A percentile compares a stretch with the other conserved stretches of the same genome.
These are phyloP conservation scores for Petaurus breviceps DNA, from an alignment of 2,113 vertebrate species.

Conservation along the genomic window DNA sequence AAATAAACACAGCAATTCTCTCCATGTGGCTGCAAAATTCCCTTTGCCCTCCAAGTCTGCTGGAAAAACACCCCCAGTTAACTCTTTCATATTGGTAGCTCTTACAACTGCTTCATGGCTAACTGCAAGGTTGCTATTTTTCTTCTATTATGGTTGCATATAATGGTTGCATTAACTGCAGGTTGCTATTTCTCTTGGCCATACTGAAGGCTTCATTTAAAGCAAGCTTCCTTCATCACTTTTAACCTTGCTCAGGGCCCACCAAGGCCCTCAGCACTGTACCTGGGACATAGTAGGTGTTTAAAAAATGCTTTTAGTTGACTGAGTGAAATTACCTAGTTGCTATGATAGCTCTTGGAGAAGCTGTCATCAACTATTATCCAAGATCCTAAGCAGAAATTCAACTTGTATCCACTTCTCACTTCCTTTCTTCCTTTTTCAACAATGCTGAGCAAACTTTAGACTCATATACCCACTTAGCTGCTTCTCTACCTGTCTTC, in stretches of 20 bases:
- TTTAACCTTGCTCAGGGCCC: not conserved
- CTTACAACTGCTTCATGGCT: not conserved
- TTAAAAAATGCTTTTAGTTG: not conserved
- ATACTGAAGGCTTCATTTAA: not conserved
- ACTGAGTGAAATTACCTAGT: not conserved
- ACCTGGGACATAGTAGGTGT: not conserved
- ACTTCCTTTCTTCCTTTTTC: not conserved
- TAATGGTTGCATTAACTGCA: not conserved
- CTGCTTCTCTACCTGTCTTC: not conserved
- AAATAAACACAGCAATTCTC: too few relatives aligned
- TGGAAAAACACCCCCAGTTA: too few relatives aligned
- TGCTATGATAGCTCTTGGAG: not conserved
- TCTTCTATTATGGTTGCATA: not conserved
- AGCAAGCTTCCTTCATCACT: too few relatives aligned
- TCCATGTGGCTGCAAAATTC: too few relatives aligned
- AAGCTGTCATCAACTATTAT: not conserved
- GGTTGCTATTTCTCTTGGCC: not conserved
- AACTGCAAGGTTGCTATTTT: not conserved
- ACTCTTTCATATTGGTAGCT: not conserved
- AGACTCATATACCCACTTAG: not conserved
- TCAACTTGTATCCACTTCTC: not conserved
- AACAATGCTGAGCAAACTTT: not conserved
- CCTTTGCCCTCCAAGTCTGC: too few relatives aligned
- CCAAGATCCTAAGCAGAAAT: not conserved
- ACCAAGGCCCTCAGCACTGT: not conserved